These are phyloP conservation scores for Lemur catta DNA, from an alignment of 2,797 vertebrate genomes.

Conservation along the genomic window DNA sequence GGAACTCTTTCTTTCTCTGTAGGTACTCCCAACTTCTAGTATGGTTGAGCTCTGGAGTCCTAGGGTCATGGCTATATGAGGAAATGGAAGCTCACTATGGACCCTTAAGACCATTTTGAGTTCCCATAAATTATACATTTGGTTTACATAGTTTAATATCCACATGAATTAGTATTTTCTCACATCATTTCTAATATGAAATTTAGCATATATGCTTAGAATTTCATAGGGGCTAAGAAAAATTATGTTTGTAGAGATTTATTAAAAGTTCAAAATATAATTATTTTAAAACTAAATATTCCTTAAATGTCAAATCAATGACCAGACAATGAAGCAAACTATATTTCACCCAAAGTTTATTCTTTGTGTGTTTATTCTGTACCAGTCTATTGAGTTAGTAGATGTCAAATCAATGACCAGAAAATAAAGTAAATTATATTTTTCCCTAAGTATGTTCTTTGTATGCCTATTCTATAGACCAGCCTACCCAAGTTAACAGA, in stretches of 20 bases:
- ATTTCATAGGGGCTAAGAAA: not conserved
- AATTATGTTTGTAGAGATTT: not conserved
- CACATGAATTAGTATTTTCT: not conserved
- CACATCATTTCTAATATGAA: conserved; percentile 10
- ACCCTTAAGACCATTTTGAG: not conserved
- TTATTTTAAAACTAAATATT: not conserved
- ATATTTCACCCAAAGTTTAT: not conserved
- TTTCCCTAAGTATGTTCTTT: not conserved
- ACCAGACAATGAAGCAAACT: not conserved
- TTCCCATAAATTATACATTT: not conserved
- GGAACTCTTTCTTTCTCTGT: not conserved
- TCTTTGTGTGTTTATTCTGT: not conserved
- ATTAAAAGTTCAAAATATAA: conserved; percentile 22
- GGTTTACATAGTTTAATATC: not conserved
- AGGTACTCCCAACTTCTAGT: not conserved
- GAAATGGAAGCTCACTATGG: not conserved
- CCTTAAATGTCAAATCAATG: not conserved
- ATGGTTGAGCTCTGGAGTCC: not conserved
- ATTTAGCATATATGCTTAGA: not conserved
- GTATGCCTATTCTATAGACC: not conserved
- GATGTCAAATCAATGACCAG: not conserved
- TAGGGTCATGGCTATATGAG: not conserved
- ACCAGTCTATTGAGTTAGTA: not conserved
- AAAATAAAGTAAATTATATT: not conserved
- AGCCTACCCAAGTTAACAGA: not conserved